A percentile compares a stretch with the other conserved stretches of the same genome.
Conservation (phyloP, 2,113 vertebrate species). For the Carettochelys insculpta region DNA sequence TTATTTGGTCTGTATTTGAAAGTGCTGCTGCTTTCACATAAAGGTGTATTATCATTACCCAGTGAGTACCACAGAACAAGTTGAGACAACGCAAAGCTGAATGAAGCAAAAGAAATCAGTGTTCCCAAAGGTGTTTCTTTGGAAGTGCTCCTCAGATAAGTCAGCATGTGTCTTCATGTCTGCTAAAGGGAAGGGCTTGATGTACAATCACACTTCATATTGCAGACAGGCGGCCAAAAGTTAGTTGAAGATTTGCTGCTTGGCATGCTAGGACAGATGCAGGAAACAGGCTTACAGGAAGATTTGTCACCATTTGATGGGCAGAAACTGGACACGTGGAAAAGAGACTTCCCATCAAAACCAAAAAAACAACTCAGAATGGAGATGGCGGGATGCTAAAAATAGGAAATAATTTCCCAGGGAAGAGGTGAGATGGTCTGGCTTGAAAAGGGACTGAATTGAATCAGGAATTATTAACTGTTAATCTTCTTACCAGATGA, state of each 20-base stretch:
- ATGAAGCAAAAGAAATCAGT: slow-evolving; percentile 32
- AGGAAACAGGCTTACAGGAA: background rate
- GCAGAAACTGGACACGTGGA: background rate
- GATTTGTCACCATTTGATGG: background rate
- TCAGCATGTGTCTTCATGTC: slow-evolving; percentile 69
- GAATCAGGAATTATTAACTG: background rate
- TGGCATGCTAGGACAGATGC: slow-evolving; percentile 59
- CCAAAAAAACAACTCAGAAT: fast-evolving
- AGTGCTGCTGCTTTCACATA: background rate
- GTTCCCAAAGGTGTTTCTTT: slow-evolving; percentile 67
- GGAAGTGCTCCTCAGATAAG: slow-evolving; percentile 57
- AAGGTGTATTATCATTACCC: background rate
- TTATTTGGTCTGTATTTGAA: fast-evolving
- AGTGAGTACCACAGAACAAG: slow-evolving; percentile 55
- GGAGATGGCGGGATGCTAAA: background rate
- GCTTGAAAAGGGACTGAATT: fast-evolving
- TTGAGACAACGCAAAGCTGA: slow-evolving; percentile 54
- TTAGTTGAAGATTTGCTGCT: slow-evolving; percentile 47
- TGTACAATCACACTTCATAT: slow-evolving; percentile 28
- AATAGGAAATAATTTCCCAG: fast-evolving
- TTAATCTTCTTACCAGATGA: background rate
- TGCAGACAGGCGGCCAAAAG: slow-evolving; percentile 53
- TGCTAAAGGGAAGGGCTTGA: slow-evolving; percentile 68
- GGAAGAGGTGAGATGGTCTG: background rate
- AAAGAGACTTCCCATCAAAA: background rate